Base-by-base conservation (phyloP, 2,888 invertebrate species). In the Melipona bicolor region DNA sequence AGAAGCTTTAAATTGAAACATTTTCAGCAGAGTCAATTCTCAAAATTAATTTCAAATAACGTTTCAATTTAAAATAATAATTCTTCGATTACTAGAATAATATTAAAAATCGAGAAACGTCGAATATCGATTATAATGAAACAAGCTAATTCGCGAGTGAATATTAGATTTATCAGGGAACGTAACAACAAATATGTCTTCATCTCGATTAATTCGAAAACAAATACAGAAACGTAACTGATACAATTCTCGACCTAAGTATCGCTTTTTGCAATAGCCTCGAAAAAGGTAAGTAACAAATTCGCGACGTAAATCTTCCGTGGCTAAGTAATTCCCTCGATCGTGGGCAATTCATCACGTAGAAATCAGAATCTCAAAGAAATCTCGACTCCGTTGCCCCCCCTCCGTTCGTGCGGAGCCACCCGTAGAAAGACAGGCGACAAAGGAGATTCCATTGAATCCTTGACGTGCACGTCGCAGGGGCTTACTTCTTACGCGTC, bases 401-500 rank as follows among this genome's bases (percentile, higher is more conserved):
- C 9, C 9, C 9, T 43, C 2, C 9, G 43, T 43, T 43, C 32
- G 21, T 15, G 19, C 49, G 4, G 27, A 49, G 19, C 27, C 24
- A 27, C 61, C 49, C 24, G 15, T 61, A 49, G 49, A 62, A 73
- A 50, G 49, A 49, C 72, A n/a, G 62, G 61, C 71, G 71, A 72
- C 71, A 72, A 72, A 72, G 32, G 70, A 71, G 61, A 82, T 62
- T 61, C 61, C 72, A 62, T 61, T 49, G 72, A 62, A 73, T 43
- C 50, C 43, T 49, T 13, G 17, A 27, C n/a, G n/a, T 21, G 49
- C 49, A 17, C 17, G 27, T 49, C 72, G 15, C 49, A 49, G 79
- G 70, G 69, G 69, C 77, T 81, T 62, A 79, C 67, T 68, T 68
- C 70, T 43, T 67, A 27, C 27, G 49, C 59, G 61, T 62, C 72